phyloP scores from a whole-genome alignment of 2,888 invertebrate genomes.

The Entomobrya multifasciata region DNA sequence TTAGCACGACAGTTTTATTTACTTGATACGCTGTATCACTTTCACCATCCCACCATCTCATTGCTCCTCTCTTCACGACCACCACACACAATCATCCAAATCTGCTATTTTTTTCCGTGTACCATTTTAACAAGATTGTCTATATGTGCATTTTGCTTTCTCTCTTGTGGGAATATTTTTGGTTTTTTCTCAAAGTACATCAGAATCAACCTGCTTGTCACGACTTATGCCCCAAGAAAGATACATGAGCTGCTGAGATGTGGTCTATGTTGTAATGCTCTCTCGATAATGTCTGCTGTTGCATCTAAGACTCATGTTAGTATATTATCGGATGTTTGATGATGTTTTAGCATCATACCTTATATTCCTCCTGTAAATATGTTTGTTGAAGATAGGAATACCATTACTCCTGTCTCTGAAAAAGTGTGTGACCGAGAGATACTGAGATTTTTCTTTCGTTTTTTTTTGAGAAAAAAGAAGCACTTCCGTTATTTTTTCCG shows the following conservation, averaged over 20 bases:
- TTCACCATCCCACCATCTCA: not conserved
- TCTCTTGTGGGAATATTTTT: constrained; percentile 22
- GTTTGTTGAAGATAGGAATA: not conserved
- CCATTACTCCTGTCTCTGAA: not conserved
- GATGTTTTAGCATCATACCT: too few relatives aligned
- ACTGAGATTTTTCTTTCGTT: constrained; percentile 55
- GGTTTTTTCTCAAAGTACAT: constrained; percentile 15
- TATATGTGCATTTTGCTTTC: not conserved
- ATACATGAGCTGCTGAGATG: constrained; percentile 41
- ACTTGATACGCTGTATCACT: not conserved
- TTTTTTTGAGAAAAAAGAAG: constrained; percentile 17
- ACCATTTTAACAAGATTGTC: not conserved
- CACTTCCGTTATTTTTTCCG: constrained; percentile 29
- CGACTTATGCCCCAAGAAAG: constrained; percentile 64
- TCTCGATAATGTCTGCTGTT: constrained; percentile 67
- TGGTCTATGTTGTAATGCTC: not conserved
- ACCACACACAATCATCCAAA: not conserved
- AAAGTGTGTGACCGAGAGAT: constrained; percentile 69
- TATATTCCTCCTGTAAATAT: not conserved
- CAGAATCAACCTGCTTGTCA: constrained; percentile 70
- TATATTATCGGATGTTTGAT: too few relatives aligned
- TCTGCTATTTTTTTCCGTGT: not conserved
- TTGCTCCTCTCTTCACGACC: not conserved
- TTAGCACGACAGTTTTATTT: constrained; percentile 7
- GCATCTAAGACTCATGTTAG: constrained; percentile 24